These are phyloP conservation scores for Phodopus roborovskii DNA, from an alignment of 2,113 vertebrate species.

Conservation along the genomic window DNA sequence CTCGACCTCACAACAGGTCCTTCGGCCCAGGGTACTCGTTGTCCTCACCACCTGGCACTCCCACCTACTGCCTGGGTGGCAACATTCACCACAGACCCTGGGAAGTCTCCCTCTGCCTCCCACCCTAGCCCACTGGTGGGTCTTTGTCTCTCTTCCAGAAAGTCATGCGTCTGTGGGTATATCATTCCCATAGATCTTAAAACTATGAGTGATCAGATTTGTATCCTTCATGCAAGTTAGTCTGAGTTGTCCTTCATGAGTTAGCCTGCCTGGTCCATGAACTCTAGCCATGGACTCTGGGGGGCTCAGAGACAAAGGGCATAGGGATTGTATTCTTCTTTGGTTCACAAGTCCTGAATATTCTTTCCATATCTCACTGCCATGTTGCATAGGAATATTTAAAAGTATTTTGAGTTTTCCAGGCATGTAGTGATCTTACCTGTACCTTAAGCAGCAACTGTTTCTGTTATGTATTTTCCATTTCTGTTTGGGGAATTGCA, in stretches of 20 bases:
- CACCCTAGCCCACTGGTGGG: not conserved
- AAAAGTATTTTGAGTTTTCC: slow-evolving; percentile 34
- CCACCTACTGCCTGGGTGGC: not conserved
- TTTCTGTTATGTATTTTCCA: not conserved
- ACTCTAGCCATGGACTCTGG: rapidly evolving
- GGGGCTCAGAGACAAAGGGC: not conserved
- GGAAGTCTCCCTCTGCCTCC: not conserved
- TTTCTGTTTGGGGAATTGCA: not conserved
- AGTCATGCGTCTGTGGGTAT: not conserved
- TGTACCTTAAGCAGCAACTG: not conserved
- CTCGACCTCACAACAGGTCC: not conserved
- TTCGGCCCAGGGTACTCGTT: rapidly evolving
- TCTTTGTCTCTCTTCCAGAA: not conserved
- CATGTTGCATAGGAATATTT: not conserved
- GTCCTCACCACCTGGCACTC: no score
- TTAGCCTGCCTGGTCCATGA: not conserved
- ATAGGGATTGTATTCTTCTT: not conserved
- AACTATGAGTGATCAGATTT: not conserved
- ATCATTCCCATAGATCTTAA: not conserved
- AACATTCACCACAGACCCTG: not conserved
- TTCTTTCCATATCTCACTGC: not conserved
- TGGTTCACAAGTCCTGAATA: not conserved
- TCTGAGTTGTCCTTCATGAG: not conserved
- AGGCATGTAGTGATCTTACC: not conserved
- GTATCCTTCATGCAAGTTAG: not conserved